Conservation (phyloP, 1,140 invertebrate species). For the Zaprionus capensis region DNA sequence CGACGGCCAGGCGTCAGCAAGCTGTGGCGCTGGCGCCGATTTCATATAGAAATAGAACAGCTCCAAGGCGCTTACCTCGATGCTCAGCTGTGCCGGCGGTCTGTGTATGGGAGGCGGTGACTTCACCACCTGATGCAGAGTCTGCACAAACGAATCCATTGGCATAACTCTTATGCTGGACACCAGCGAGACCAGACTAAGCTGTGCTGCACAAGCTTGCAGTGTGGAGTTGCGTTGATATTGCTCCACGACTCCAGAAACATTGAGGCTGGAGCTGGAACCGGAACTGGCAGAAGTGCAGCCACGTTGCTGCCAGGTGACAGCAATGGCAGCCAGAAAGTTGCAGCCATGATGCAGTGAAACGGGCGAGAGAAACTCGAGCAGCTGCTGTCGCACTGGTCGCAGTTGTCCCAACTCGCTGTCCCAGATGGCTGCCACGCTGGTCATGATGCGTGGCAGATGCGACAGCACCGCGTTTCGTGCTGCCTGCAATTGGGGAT, state of each 20-base stretch:
- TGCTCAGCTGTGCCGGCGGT: conserved; percentile 86
- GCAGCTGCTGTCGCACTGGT: conserved; percentile 89
- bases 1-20: conserved; percentile 92
- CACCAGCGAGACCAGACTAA: conserved; percentile 92
- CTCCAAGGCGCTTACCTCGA: conserved; percentile 87
- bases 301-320: conserved; percentile 93
- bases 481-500: conserved; percentile 85
- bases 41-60: conserved; percentile 90
- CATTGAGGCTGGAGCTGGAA: conserved; percentile 22
- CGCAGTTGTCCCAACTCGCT: conserved; percentile 86
- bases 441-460: conserved; percentile 92
- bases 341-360: conserved; percentile 93
- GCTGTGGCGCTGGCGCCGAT: conserved; percentile 87
- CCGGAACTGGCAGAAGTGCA: conserved; percentile 13
- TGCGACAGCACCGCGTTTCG: conserved; percentile 91
- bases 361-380: conserved; percentile 94
- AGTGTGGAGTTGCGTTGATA: conserved; percentile 84
- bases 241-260: conserved; percentile 80
- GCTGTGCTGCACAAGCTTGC: conserved; percentile 89
- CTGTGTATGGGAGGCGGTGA: conserved; percentile 90
- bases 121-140: conserved; percentile 92
- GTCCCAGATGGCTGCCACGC: conserved; percentile 92
- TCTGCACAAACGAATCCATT: conserved; percentile 94
- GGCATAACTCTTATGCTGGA: conserved; percentile 93
- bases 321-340: conserved; percentile 93